Evolutionary conservation across 1,140 invertebrate species (phyloP).

Genomic region (Sweltsa coloradensis): DNA sequence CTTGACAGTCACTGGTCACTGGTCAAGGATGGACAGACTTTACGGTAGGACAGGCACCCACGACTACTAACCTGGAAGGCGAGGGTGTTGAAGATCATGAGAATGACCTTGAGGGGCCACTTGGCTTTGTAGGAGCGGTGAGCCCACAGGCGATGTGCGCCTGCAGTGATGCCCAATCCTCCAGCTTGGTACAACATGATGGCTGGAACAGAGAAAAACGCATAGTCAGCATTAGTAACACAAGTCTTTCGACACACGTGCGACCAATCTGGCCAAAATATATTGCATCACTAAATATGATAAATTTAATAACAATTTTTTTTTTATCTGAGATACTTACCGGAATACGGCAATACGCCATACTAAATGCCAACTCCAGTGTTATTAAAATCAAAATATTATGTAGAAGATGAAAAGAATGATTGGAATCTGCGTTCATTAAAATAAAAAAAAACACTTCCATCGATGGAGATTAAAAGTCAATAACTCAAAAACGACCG

Average conservation of each 20-base stretch:
- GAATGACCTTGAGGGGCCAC: slow-evolving; percentile 65
- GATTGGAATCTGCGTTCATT: too few species aligned
- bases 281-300: not conserved
- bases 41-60: not conserved
- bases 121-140: slow-evolving; percentile 91
- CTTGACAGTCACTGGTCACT: too few species aligned
- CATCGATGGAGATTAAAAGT: too few species aligned
- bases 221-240: not conserved
- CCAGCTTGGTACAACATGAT: slow-evolving; percentile 51
- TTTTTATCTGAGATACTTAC: not conserved
- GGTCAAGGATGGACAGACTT: slow-evolving; percentile 1
- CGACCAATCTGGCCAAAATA: not conserved
- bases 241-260: not conserved
- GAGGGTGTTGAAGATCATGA: slow-evolving; percentile 67
- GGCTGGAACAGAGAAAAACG: slow-evolving; percentile 36
- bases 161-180: slow-evolving; percentile 81
- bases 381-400: too few species aligned
- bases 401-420: too few species aligned
- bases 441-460: too few species aligned
- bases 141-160: slow-evolving; percentile 88
- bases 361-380: too few species aligned
- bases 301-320: not conserved
- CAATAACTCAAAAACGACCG: too few species aligned
- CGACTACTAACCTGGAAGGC: slow-evolving; percentile 63
- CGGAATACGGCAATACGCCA: too few species aligned